Evolutionary conservation across 2,888 invertebrate genomes (phyloP).

Genomic region (Choreutis nemorana): DNA sequence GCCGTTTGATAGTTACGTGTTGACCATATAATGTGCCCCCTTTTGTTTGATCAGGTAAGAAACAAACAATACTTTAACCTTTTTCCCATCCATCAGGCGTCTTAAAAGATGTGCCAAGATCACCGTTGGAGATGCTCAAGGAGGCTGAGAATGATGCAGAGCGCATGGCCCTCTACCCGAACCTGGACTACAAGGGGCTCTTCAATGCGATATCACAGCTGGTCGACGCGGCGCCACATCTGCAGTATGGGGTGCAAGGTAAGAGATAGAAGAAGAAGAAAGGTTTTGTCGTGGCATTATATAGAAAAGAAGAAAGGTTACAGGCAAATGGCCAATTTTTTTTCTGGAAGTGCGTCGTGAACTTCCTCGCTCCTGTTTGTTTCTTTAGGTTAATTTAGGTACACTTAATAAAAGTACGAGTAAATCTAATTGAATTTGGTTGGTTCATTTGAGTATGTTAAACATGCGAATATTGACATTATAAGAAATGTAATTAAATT

Average conservation of each 20-base stretch:
- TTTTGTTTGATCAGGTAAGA: neutral
- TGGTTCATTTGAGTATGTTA: too few species aligned
- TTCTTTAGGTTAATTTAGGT: too few species aligned
- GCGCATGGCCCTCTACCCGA: conserved; percentile 92
- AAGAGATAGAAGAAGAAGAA: conserved; percentile 16
- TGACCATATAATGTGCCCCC: neutral
- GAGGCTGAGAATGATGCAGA: conserved; percentile 85
- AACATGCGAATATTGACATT: too few species aligned
- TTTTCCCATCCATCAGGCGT: conserved; percentile 71
- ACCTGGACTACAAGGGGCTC: conserved; percentile 95
- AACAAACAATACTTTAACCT: too few species aligned
- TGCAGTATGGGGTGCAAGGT: conserved; percentile 90
- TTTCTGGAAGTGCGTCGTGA: too few species aligned
- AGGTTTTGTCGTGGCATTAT: too few species aligned
- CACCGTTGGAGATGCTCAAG: conserved; percentile 90
- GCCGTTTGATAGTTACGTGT: neutral
- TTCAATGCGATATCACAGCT: conserved; percentile 91
- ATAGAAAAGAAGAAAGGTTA: too few species aligned
- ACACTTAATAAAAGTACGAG: too few species aligned
- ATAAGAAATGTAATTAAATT: too few species aligned
- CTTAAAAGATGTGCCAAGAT: conserved; percentile 94
- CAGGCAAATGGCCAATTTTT: too few species aligned
- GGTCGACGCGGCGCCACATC: conserved; percentile 91
- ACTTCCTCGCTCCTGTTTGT: too few species aligned
- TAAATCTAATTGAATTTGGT: too few species aligned